Conservation (phyloP, 2,888 invertebrate species). For the Lamellibrachia satsuma region DNA sequence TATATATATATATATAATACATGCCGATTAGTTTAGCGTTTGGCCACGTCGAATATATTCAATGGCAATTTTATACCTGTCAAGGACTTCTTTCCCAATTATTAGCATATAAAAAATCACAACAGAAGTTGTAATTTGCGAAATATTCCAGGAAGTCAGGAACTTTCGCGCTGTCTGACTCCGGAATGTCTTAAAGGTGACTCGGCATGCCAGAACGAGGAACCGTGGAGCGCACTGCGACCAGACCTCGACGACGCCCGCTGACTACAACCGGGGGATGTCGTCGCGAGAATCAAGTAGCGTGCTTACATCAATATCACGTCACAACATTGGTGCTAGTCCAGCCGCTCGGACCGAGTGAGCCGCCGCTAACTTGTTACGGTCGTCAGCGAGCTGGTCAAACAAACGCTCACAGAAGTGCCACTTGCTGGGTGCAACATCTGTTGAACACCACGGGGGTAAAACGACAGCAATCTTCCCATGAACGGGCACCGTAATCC, state of each 20-base stretch:
- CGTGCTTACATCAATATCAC: background rate
- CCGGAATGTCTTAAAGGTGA: background rate
- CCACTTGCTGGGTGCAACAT: background rate
- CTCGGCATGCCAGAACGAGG: background rate
- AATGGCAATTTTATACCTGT: too few species aligned
- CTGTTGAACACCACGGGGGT: background rate
- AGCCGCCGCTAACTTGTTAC: background rate
- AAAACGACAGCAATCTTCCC: constrained; percentile 12
- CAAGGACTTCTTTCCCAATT: too few species aligned
- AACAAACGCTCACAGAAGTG: background rate
- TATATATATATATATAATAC: too few species aligned
- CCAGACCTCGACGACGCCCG: background rate
- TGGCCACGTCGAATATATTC: too few species aligned
- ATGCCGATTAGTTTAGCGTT: too few species aligned
- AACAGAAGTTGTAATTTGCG: background rate
- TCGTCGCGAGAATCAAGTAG: background rate
- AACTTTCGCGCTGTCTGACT: background rate
- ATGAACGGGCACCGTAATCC: background rate
- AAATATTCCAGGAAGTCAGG: background rate
- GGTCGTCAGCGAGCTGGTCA: background rate
- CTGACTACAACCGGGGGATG: background rate
- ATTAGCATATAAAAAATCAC: too few species aligned
- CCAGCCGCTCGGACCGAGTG: background rate
- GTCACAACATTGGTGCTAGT: background rate
- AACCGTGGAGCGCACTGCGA: background rate